Conservation (phyloP, 2,888 invertebrate genomes). For the Eurytoma adleriae region DNA sequence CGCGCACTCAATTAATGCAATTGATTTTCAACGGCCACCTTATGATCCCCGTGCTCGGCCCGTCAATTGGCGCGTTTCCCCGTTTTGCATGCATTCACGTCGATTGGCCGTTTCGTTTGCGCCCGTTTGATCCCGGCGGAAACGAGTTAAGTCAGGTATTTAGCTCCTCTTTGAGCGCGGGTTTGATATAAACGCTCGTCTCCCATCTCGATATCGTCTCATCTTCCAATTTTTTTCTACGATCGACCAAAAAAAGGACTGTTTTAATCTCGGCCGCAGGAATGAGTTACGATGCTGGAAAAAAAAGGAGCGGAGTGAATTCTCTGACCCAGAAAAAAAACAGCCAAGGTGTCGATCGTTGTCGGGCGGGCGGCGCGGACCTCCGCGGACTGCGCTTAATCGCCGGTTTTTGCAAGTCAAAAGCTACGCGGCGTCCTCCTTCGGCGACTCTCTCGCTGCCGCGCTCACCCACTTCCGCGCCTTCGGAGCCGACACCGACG, state of each 20-base stretch:
- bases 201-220: too few species aligned
- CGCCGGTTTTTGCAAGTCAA: conserved; percentile 13
- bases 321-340: too few species aligned
- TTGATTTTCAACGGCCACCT: conserved; percentile 47
- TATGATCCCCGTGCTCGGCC: neutral
- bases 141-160: neutral
- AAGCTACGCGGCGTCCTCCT: conserved; percentile 6
- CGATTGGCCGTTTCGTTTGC: neutral
- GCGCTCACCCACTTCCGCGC: neutral
- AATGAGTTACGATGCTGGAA: too few species aligned
- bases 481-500: neutral
- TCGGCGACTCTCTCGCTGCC: neutral
- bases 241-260: too few species aligned
- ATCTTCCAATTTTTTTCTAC: too few species aligned
- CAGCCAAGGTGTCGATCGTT: too few species aligned
- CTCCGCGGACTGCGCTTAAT: neutral
- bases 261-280: too few species aligned
- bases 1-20: conserved; percentile 40
- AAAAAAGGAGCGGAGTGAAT: too few species aligned
- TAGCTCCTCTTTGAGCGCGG: neutral
- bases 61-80: conserved; percentile 8
- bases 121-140: neutral
- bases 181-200: too few species aligned
- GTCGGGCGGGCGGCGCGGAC: too few species aligned
- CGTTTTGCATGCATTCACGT: conserved; percentile 3